Evolutionary conservation across 53 echinoderm and acorn worm species (phyloP), one percentile per base, ranked within the genome.

Genomic region (Antedon mediterranea): DNA sequence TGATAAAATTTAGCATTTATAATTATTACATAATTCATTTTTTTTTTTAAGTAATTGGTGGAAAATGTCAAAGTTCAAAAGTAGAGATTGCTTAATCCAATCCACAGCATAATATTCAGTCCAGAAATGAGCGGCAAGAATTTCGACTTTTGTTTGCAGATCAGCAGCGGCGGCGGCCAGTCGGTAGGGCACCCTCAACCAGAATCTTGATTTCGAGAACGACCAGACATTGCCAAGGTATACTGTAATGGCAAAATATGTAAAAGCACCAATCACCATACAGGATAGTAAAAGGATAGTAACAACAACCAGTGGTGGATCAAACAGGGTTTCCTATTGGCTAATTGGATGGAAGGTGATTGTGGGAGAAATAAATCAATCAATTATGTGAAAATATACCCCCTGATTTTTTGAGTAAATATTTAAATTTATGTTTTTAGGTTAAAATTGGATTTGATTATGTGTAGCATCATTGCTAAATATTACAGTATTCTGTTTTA

Each of bases 211-310:
- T 57, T 57, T 57, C 57, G 57, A 57, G 57, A 57, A 57, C 57
- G 57, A 18, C 57, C 57, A 57, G 57, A 13, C 57, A 57, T 57
- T 57, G 57, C 57, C 57, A 57, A 57, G 57, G 57, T 57, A 57
- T 57, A 57, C 57, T 57, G 57, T 57, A 57, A 57, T 57, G 57
- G 57, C 57, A 57, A 57, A 57, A 57, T 57, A 57, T 57, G 57
- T 57, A 57, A 57, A 57, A 57, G 57, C 2, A 57, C 57, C 57
- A 57, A 57, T 57, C 57, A 57, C 57, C 57, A 57, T 13, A 57
- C 57, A 57, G 23, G 57, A 5, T 57, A 57, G 57, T 57, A 57
- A 57, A 57, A 23, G 57, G 23, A 15, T 15, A 26, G 7, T 57
- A 57, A 57, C 41, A 41, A 41, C 57, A 57, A 57, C 57, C 57